These are phyloP conservation scores for Bradypodion ventrale DNA, from an alignment of 2,797 vertebrate species.

Conservation along the genomic window DNA sequence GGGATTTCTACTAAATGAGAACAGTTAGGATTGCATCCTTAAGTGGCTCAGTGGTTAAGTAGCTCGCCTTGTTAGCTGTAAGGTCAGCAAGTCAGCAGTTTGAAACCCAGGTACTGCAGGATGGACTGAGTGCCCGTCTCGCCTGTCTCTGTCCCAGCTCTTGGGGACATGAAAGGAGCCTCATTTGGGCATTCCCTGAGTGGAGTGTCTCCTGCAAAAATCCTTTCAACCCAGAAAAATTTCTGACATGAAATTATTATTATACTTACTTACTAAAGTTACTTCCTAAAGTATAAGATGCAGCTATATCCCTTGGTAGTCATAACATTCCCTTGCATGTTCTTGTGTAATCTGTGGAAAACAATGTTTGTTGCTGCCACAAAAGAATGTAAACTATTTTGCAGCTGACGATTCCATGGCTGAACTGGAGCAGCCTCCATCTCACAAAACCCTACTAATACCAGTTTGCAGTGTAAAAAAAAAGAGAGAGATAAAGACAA, in stretches of 20 bases:
- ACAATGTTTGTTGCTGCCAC: not conserved
- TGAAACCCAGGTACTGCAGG: too few species aligned
- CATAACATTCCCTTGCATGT: not conserved
- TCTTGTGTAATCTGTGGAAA: slow-evolving; percentile 12
- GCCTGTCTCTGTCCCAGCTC: too few species aligned
- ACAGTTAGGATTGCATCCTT: not conserved
- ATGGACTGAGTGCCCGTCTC: too few species aligned
- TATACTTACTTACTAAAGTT: too few species aligned
- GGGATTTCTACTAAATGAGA: not conserved
- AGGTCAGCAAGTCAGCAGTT: too few species aligned
- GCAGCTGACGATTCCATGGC: not conserved
- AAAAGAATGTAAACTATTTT: not conserved
- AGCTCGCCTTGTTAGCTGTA: too few species aligned
- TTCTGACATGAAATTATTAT: too few species aligned
- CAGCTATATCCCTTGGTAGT: not conserved
- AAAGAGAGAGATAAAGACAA: slow-evolving; percentile 13
- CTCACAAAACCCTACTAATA: not conserved
- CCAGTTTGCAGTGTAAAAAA: not conserved
- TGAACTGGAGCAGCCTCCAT: not conserved
- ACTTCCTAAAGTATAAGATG: not conserved
- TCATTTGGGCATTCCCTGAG: too few species aligned
- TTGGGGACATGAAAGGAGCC: too few species aligned
- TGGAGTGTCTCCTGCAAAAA: too few species aligned
- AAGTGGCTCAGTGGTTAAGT: too few species aligned
- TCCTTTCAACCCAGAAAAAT: too few species aligned